Base-by-base conservation (phyloP, 2,888 invertebrate genomes). In the Xylota sylvarum region DNA sequence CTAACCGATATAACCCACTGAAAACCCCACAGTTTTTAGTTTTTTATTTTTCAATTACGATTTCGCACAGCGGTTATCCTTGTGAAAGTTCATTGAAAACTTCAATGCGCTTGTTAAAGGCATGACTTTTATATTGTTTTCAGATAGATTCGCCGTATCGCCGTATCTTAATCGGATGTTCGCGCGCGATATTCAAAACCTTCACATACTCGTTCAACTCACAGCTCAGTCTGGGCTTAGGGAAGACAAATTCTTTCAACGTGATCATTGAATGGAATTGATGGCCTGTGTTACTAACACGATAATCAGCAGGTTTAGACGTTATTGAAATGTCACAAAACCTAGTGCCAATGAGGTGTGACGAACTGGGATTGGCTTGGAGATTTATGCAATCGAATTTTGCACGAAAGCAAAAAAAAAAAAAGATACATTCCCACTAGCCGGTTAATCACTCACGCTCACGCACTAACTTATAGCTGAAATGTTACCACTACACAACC, bases 61-160 rank as follows among this genome's bases (percentile, higher is more conserved):
- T 40, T 52, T 37, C 27, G 69, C 27, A 27, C 65, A 86, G 81
- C 50, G 82, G 86, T 86, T 86, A 86, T 86, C 86, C 86, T 86
- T 86, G 72, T 86, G 77, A 82, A 86, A 86, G 86, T 86, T 86
- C 86, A 86, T 82, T 86, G 86, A 67, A 86, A 82, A 86, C 77
- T 32, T 69, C 77, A 77, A 77, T 67, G 77, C 73, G 48, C 60
- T 80, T 58, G 65, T 70, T 76, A 67, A 67, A 80, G 35, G 60
- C 60, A 73, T 52, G 78, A 67, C 37, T 83, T 32, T 50, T 60
- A 12, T 37, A 60, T 67, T 40, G 19, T 73, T 72, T 58, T 40
- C 40, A 55, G 58, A 76, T 64, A 58, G 10, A 43, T 48, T 55
- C 50, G 58, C 37, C 43, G 50, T 10, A 10, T 19, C 37, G 50